Evolutionary conservation across 2,113 vertebrate species (phyloP).

Genomic region (Paralichthys olivaceus): DNA sequence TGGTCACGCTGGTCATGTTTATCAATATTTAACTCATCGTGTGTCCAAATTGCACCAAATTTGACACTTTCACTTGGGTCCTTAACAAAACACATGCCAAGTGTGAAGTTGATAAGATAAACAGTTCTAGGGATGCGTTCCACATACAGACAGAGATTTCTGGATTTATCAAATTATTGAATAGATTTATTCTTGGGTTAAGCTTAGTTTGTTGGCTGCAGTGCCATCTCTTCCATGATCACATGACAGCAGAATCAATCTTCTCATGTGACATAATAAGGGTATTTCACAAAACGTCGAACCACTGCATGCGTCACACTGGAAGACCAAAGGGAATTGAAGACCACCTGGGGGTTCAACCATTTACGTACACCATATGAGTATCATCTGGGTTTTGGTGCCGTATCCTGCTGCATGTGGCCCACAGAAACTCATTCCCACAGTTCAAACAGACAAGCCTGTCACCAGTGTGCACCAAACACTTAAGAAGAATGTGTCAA

Average conservation of each 20-base stretch:
- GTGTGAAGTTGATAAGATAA: no score
- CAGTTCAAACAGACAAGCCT: slow-evolving; percentile 58
- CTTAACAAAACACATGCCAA: no score
- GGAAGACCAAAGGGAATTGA: slow-evolving; percentile 3
- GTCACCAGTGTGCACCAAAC: slow-evolving; percentile 62
- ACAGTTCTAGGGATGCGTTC: no score
- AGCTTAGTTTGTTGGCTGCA: background rate
- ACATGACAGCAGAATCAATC: background rate
- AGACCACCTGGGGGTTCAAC: background rate
- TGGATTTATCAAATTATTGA: no score
- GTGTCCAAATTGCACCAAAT: no score
- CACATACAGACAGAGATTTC: no score
- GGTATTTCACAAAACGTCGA: slow-evolving; percentile 10
- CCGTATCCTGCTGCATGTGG: background rate
- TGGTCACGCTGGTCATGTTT: no score
- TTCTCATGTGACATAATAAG: background rate
- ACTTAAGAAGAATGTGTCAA: slow-evolving; percentile 70
- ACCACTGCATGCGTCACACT: slow-evolving; percentile 3
- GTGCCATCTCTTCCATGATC: background rate
- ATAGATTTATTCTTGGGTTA: no score
- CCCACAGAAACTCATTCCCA: slow-evolving; percentile 50
- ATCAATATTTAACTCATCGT: no score
- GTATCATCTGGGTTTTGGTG: slow-evolving; percentile 24
- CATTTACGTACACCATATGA: background rate
- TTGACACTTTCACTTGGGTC: no score